Evolutionary conservation across 1,140 invertebrate genomes (phyloP).

Genomic region (Tetranychus cinnabarinus): DNA sequence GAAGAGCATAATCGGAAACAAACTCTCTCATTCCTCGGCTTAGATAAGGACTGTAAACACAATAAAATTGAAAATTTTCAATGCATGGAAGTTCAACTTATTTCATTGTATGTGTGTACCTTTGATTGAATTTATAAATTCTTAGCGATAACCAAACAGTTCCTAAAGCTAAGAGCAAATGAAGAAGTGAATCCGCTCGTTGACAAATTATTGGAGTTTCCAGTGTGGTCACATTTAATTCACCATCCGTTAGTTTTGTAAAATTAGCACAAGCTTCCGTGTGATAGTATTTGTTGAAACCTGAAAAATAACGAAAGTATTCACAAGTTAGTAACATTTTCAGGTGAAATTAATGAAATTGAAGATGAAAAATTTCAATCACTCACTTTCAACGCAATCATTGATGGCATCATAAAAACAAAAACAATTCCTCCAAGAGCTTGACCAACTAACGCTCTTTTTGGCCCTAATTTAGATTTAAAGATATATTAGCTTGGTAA

Average conservation of each 20-base stretch:
- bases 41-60: slow-evolving; percentile 22
- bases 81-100: too few relatives aligned
- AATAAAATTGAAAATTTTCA: not conserved
- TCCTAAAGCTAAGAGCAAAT: slow-evolving; percentile 33
- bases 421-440: slow-evolving; percentile 27
- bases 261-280: slow-evolving; percentile 2
- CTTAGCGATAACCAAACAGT: slow-evolving; percentile 35
- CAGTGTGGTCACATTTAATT: not conserved
- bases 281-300: slow-evolving; percentile 29
- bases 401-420: slow-evolving; percentile 25
- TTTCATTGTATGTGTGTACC: too few relatives aligned
- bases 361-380: not conserved
- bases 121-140: slow-evolving; percentile 39
- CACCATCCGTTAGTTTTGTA: not conserved
- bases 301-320: slow-evolving; percentile 13
- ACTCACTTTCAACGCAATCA: slow-evolving; percentile 27
- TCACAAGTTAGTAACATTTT: too few relatives aligned
- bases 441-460: slow-evolving; percentile 28
- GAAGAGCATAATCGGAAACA: slow-evolving; percentile 29
- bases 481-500: not conserved
- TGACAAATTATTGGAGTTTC: slow-evolving; percentile 7
- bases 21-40: slow-evolving; percentile 25
- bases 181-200: slow-evolving; percentile 32
- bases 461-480: slow-evolving; percentile 20
- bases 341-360: too few relatives aligned